Base-by-base conservation (phyloP, 2,888 invertebrate genomes). In the Apamea crenata region DNA sequence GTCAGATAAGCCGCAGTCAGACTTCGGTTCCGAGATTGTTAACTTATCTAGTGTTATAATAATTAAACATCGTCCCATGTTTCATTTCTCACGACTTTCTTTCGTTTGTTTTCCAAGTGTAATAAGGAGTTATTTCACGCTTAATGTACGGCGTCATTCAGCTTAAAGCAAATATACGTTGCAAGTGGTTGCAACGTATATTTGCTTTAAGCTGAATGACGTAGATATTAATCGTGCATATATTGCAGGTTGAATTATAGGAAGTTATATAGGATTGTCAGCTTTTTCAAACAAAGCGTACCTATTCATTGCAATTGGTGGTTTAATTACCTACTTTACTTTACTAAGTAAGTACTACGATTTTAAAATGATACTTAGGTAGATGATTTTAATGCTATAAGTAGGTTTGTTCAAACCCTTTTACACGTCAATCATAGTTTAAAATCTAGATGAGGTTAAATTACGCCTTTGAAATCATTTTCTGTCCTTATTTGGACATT, bases 1-100 rank as follows among this genome's bases (percentile, higher is more conserved):
- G 96, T 95, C 95, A 96, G 96, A 96, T 96, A 96, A 96, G 96
- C 96, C 96, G 93, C 96, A 95, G 95, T 95, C 94, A 94, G 96
- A 95, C 95, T 96, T 95, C 91, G 93, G 91, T 94, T 95, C 93
- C 91, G 91, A 95, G 95, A 96, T 96, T 96, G 95, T 96, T 96
- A 97, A 96, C 96, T 95, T 95, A 95, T 95, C 94, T 95, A 93
- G 93, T 95, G 94, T 94, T 96, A 95, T 96, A 96, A 96, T 96
- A 96, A 96, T 96, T 96, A 95, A 96, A 96, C 93, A 93, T 93
- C 91, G 91, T 93, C 93, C 61, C 80, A 82, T 81, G 82, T 94
- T 93, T 92, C 90, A 92, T 92, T 94, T 91, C 88, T 90, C 88
- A 87, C 86, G 82, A 85, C 80, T 82, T 86, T 86, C 83, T 88